Base-by-base conservation (phyloP, 2,797 vertebrate species). In the Danio tinwini region DNA sequence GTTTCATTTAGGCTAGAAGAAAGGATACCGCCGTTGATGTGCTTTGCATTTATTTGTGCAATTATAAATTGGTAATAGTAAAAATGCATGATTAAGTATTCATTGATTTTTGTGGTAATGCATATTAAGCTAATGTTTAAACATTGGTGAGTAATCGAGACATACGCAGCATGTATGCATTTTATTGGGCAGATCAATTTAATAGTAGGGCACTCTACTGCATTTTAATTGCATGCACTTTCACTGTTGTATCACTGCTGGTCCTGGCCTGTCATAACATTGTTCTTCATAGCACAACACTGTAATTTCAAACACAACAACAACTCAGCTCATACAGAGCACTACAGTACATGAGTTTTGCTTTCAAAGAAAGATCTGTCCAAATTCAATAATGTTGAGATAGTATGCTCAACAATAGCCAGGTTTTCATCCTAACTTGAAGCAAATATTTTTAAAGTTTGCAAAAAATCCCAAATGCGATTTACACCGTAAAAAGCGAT, bases 201-300 rank as follows among this genome's bases (percentile, higher is more conserved):
- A 19, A 73, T 64, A 63, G 39, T 55, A 59, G 14, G n/a, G 16
- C 45, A 17, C 61, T 52, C n/a, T 52, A 64, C 21, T 59, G 58
- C 44, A 21, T 69, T 76, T 76, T 56, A 49, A 77, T 65, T 67
- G 61, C 45, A 29, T 53, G 39, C 53, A 69, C 75, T 40, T 49
- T 64, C 12, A 10, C n/a, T 9, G n/a, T 73, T 74, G 71, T 78
- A 64, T 73, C 53, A 49, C 53, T 78, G 53, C 44, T 17, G 61
- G 53, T 53, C 55, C 12, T 37, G 58, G 39, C 37, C 29, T 39
- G 69, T 67, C 56, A 78, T 39, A 77, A 82, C 55, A 73, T 12
- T 39, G 37, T 45, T 77, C 44, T 55, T 37, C 11, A 63, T n/a
- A 59, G 49, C 19, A 8, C 56, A 63, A 52, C 50, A 49, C 58